Base-by-base conservation (phyloP, 1,140 invertebrate genomes). In the Macrocentrus cingulum region DNA sequence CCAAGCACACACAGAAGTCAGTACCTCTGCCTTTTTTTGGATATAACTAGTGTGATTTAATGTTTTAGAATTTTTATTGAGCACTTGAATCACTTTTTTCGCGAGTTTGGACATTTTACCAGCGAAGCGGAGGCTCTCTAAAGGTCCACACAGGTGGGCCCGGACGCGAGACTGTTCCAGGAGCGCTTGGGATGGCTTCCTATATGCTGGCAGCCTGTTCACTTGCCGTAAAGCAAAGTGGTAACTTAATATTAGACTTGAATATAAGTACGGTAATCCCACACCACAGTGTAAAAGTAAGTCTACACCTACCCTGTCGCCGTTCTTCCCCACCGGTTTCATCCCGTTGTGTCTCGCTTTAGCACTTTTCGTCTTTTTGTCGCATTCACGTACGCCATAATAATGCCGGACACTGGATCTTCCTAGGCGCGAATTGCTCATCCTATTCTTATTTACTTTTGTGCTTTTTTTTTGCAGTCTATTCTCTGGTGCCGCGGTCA, bases 121-220 rank as follows among this genome's bases (percentile, higher is more conserved):
- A n/a, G n/a, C n/a, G 48, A 23, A 20, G 45, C 34, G 18, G 20
- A 11, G 32, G 56, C 41, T 7, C 22, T 20, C 23, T 39, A 50
- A 18, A 15, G n/a, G 54, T 48, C 50, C n/a, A 46, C 29, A 62
- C 65, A 71, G 71, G 67, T 76, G 71, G 74, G 69, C 69, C 67
- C 72, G 70, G 63, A 63, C 66, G 60, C 67, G 63, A 70, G 71
- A 80, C 77, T 80, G 77, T 76, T 74, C 65, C 72, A 71, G 62
- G 63, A 65, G 65, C 69, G 67, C 68, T 74, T 75, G 66, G n/a
- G 74, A 78, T 78, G 76, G 77, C 76, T 80, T 79, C 77, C 78
- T 80, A 80, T 80, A 79, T 79, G 77, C 78, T 70, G 78, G 76
- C 77, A 74, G 70, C 69, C 73, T 79, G 77, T 79, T 79, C 78